phyloP scores from a whole-genome alignment of 2,113 vertebrate species.

The Psittacara wagleri region DNA sequence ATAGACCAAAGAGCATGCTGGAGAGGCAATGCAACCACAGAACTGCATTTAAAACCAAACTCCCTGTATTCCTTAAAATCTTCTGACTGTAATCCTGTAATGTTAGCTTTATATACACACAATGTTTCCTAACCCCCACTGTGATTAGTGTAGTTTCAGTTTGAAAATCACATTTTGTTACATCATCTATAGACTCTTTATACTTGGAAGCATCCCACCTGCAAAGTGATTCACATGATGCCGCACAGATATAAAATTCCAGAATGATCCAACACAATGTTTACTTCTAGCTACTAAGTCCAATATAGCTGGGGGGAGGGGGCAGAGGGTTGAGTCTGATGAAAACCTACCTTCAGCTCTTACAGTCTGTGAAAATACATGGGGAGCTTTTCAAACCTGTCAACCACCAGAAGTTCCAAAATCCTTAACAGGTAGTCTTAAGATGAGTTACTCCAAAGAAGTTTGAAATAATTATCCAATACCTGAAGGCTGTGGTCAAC shows the following conservation, averaged over 20 bases:
- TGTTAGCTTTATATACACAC: neutral
- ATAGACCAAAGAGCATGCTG: neutral
- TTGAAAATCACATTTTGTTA: conserved; percentile 1
- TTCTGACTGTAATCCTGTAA: neutral
- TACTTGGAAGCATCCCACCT: neutral
- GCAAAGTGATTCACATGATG: neutral
- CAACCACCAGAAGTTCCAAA: neutral
- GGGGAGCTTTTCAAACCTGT: neutral
- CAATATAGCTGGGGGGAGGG: neutral
- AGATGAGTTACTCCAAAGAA: neutral
- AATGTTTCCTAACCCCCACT: neutral
- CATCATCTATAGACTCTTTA: neutral
- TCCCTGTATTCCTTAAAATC: neutral
- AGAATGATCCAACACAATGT: neutral
- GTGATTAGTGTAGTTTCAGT: neutral
- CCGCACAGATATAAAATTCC: neutral
- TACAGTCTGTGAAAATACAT: neutral
- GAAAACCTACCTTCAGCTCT: neutral
- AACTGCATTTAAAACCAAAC: neutral
- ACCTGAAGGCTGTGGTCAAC: neutral
- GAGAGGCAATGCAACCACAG: neutral
- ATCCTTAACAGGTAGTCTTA: neutral
- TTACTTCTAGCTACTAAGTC: neutral
- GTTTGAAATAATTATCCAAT: neutral
- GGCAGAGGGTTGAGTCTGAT: neutral